Percentiles rank a stretch among this genome's conserved stretches.
Evolutionary conservation across 2,113 vertebrate genomes (phyloP).

Genomic region (Oncorhynchus clarkii): DNA sequence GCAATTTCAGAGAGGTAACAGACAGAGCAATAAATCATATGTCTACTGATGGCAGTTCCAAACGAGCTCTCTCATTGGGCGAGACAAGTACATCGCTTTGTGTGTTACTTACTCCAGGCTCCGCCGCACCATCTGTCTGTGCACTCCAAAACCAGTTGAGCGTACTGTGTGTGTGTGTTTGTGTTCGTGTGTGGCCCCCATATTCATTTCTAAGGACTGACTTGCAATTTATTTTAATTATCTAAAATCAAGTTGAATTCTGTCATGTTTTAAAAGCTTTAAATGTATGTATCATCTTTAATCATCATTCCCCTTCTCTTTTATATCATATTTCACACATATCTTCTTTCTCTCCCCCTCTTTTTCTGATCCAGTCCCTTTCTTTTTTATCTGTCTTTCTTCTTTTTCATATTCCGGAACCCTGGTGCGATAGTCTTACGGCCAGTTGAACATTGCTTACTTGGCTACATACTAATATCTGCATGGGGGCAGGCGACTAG

Average conservation of each 20-base stretch:
- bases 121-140: slow-evolving; percentile 63
- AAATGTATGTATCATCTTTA: too few relatives aligned
- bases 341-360: neutral
- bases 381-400: neutral
- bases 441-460: neutral
- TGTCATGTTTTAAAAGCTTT: too few relatives aligned
- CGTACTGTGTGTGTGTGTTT: neutral
- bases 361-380: neutral
- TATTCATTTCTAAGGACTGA: slow-evolving; percentile 40
- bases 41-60: slow-evolving; percentile 70
- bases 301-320: neutral
- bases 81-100: slow-evolving; percentile 74
- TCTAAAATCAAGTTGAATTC: neutral
- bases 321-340: neutral
- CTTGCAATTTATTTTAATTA: neutral
- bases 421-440: neutral
- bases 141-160: slow-evolving; percentile 50
- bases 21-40: slow-evolving; percentile 67
- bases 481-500: neutral
- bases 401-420: neutral
- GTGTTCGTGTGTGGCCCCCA: slow-evolving; percentile 42
- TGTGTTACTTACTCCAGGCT: slow-evolving; percentile 63
- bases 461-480: neutral
- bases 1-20: slow-evolving; percentile 33
- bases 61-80: slow-evolving; percentile 74